A percentile compares a stretch with the other conserved stretches of the same genome.
phyloP scores from a whole-genome alignment of 2,888 invertebrate species.

The Limnephilus lunatus region DNA sequence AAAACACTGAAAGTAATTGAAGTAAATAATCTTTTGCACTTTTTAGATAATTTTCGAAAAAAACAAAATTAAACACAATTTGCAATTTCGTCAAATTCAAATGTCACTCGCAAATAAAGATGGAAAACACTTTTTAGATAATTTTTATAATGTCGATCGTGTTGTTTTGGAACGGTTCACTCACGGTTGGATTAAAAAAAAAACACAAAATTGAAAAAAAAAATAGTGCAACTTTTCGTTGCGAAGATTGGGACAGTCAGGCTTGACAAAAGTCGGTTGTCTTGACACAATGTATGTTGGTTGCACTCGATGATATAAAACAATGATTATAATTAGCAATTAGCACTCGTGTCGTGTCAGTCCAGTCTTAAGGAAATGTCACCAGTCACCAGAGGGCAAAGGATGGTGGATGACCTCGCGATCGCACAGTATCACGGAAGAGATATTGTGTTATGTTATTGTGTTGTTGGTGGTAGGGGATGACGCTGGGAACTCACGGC shows the following conservation, averaged over 20 bases:
- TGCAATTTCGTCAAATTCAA: background rate
- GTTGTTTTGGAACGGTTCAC: background rate
- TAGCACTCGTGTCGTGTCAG: background rate
- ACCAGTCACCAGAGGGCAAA: slow-evolving; percentile 49
- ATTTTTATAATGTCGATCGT: background rate
- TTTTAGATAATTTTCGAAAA: background rate
- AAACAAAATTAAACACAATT: slow-evolving; percentile 8
- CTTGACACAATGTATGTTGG: background rate
- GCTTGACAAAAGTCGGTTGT: background rate
- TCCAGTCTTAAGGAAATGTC: background rate
- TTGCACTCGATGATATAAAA: background rate
- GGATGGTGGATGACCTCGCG: slow-evolving; percentile 50
- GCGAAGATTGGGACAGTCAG: background rate
- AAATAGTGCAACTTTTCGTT: slow-evolving; percentile 22
- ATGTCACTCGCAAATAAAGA: slow-evolving; percentile 26
- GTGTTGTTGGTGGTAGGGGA: background rate
- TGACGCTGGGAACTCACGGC: slow-evolving; percentile 4
- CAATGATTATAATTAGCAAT: background rate
- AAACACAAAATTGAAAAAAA: background rate
- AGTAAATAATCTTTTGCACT: background rate
- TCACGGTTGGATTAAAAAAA: background rate
- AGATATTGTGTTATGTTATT: slow-evolving; percentile 1
- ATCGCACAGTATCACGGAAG: slow-evolving; percentile 18
- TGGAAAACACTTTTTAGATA: background rate
- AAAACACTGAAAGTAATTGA: slow-evolving; percentile 23